Base-by-base conservation (phyloP, 35 echinoderm and acorn worm genomes). In the Amphiura filiformis region DNA sequence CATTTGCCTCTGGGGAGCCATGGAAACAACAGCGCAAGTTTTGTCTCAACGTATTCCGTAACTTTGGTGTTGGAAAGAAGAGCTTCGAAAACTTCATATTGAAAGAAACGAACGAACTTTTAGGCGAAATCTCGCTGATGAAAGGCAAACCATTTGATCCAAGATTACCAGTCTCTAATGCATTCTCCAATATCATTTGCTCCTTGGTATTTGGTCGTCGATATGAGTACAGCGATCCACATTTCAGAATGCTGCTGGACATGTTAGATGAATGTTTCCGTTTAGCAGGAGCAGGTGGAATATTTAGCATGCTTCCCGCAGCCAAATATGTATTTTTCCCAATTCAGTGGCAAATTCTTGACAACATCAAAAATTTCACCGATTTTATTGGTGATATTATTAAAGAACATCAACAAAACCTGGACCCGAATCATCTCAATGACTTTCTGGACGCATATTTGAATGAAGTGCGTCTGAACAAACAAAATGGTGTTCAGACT, bases 401-500 rank as follows among this genome's bases (percentile, higher is more conserved):
- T 22, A 56, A 70, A 9, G 86, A 93, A 32, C 91, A 93, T 37
- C 30, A 76, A 39, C 5, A 31, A 37, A 82, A 47, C 12, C 14
- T 87, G 17, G 75, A 88, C 17, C 23, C 35, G 23, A 36, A 89
- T 34, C 79, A 89, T 39, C 32, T 84, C 18, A 36, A 64, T 11
- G 91, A 93, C 75, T 61, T 88, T 13, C 84, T 89, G 17, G 91
- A 93, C 78, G 86, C 49, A 1, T 93, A 84, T 70, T 56, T 93
- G 36, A 78, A 76, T 33, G 91, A 95, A 81, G 75, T 91, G 36
- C 1, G 15, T 17, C 79, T 88, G 65, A 88, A 88, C 30, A 22
- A 90, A 34, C 49, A 22, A 38, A 39, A 80, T 20, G 80, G n/a
- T 32, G 35, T 41, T 2, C 35, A 40, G 38, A 57, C 37, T 82